These are phyloP conservation scores for Machimus atricapillus DNA, from an alignment of 2,888 invertebrate species.

Conservation along the genomic window DNA sequence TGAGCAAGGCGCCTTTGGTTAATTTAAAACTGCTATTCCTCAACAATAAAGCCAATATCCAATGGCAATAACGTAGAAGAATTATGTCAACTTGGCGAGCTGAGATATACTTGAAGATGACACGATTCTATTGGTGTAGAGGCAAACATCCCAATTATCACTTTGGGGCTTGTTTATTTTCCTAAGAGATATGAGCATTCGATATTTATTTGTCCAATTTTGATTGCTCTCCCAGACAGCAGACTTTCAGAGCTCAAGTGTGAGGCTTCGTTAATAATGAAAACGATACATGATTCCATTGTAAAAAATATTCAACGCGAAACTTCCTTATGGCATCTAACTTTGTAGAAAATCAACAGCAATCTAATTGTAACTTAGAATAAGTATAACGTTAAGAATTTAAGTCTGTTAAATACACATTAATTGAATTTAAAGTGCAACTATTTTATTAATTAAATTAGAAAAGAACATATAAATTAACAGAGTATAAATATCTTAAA, in stretches of 20 bases:
- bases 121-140: slow-evolving; percentile 14
- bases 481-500: not conserved
- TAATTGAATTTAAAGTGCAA: not conserved
- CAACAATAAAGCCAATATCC: slow-evolving; percentile 23
- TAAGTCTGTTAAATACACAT: not conserved
- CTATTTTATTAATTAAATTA: not conserved
- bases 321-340: not conserved
- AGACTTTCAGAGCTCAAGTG: not conserved
- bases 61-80: slow-evolving; percentile 13
- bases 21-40: slow-evolving; percentile 31
- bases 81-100: not conserved
- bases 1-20: not conserved
- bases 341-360: not conserved
- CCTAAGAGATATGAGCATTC: not conserved
- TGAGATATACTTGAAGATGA: not conserved
- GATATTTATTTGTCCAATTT: slow-evolving; percentile 21
- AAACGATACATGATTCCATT: not conserved
- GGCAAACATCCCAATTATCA: slow-evolving; percentile 35
- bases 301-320: not conserved
- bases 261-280: not conserved
- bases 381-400: not conserved
- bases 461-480: not conserved
- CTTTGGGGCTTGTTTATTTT: slow-evolving; percentile 17
- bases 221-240: not conserved
- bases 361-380: not conserved